Conservation (phyloP, 1,140 invertebrate species). For the Agrilus planipennis region DNA sequence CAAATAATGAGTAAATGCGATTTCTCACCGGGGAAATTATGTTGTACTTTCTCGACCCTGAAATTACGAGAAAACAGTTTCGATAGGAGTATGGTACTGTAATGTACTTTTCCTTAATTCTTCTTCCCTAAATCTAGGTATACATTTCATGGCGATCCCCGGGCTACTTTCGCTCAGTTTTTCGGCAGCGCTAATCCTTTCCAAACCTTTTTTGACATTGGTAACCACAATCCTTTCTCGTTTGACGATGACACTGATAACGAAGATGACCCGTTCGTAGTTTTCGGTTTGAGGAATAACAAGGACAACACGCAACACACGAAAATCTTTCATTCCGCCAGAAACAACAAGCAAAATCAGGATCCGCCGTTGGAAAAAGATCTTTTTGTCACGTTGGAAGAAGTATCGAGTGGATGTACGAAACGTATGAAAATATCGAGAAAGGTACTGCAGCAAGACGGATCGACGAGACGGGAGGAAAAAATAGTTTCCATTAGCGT, state of each 20-base stretch:
- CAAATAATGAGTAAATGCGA: too few relatives aligned
- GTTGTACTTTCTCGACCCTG: too few relatives aligned
- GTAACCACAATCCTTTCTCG: slow-evolving; percentile 8
- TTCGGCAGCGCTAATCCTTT: slow-evolving; percentile 57
- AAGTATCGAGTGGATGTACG: slow-evolving; percentile 71
- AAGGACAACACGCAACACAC: not conserved
- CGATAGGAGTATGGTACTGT: slow-evolving; percentile 30
- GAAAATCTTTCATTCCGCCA: slow-evolving; percentile 1
- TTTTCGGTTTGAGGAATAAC: not conserved
- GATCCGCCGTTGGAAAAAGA: slow-evolving; percentile 85
- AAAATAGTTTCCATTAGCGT: slow-evolving; percentile 87
- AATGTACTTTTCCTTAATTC: too few relatives aligned
- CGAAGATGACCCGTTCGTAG: slow-evolving; percentile 31
- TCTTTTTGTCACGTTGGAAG: slow-evolving; percentile 71
- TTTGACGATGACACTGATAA: slow-evolving; percentile 40
- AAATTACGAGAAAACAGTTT: slow-evolving; percentile 33
- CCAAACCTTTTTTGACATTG: slow-evolving; percentile 45
- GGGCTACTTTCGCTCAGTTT: slow-evolving; percentile 93
- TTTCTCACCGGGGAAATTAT: too few relatives aligned
- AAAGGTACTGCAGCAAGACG: slow-evolving; percentile 57
- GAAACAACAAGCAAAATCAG: slow-evolving; percentile 37
- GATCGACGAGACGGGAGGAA: slow-evolving; percentile 66
- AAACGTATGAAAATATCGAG: slow-evolving; percentile 95
- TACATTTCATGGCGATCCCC: slow-evolving; percentile 69
- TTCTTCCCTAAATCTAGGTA: slow-evolving; percentile 51